Evolutionary conservation across 2,888 invertebrate genomes (phyloP).

Genomic region (Meganola albula): DNA sequence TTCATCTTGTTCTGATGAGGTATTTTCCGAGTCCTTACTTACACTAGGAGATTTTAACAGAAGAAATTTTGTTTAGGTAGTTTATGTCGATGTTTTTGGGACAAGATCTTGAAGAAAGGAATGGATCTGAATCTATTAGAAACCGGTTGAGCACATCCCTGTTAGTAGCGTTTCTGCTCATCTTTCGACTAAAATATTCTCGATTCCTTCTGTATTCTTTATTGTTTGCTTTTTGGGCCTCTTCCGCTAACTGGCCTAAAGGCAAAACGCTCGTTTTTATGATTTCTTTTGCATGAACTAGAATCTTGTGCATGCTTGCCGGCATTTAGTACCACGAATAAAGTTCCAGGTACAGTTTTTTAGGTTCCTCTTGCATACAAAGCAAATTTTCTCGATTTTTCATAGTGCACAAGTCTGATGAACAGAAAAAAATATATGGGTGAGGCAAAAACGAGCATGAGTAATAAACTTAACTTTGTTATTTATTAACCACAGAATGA

Average conservation of each 20-base stretch:
- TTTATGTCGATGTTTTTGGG: too few relatives aligned
- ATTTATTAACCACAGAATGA: too few relatives aligned
- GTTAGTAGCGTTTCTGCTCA: background rate
- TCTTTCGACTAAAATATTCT: background rate
- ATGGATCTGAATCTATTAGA: background rate
- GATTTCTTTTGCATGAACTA: background rate
- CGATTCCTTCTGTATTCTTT: background rate
- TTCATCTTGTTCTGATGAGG: too few relatives aligned
- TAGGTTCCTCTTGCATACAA: background rate
- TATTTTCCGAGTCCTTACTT: too few relatives aligned
- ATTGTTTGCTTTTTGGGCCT: constrained; percentile 1
- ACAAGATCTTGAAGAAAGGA: too few relatives aligned
- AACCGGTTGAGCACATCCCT: background rate
- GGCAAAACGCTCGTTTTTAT: background rate
- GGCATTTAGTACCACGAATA: background rate
- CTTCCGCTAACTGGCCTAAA: background rate
- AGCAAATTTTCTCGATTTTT: background rate
- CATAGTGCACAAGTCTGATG: too few relatives aligned
- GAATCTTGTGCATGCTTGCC: background rate
- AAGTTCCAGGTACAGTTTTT: background rate
- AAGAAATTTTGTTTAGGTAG: too few relatives aligned
- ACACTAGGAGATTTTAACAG: too few relatives aligned
- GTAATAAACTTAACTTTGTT: too few relatives aligned
- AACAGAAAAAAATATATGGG: too few relatives aligned
- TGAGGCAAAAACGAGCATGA: too few relatives aligned